Percentiles rank a stretch among this genome's conserved stretches.
These are phyloP conservation scores for Tetropium fuscum DNA, from an alignment of 2,888 invertebrate species.

Conservation along the genomic window DNA sequence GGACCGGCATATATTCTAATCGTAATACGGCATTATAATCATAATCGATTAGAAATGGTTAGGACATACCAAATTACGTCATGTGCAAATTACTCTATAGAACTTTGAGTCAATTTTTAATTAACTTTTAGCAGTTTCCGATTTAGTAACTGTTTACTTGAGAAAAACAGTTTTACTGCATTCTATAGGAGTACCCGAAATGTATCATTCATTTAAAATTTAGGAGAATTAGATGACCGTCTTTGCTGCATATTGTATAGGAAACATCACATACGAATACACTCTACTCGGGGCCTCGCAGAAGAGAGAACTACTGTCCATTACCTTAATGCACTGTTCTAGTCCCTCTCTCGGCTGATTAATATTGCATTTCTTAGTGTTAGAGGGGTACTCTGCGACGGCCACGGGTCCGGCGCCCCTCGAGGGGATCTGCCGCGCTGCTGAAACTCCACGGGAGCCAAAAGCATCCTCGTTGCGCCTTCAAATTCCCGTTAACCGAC, in stretches of 20 bases:
- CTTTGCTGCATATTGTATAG: slow-evolving; percentile 32
- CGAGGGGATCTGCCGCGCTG: slow-evolving; percentile 26
- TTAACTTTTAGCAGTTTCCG: too few relatives aligned
- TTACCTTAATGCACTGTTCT: slow-evolving; percentile 67
- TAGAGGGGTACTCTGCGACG: slow-evolving; percentile 56
- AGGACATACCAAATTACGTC: too few relatives aligned
- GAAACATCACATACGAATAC: slow-evolving; percentile 35
- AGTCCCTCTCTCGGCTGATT: slow-evolving; percentile 68
- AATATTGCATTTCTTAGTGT: slow-evolving; percentile 73
- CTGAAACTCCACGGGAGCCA: slow-evolving; percentile 18
- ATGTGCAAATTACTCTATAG: too few relatives aligned
- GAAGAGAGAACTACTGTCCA: slow-evolving; percentile 57
- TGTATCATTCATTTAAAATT: slow-evolving; percentile 35
- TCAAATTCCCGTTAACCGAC: slow-evolving; percentile 52
- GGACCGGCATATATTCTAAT: too few relatives aligned
- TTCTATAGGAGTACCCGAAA: slow-evolving; percentile 6
- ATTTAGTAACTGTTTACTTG: too few relatives aligned
- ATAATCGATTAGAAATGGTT: too few relatives aligned
- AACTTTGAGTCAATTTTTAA: too few relatives aligned
- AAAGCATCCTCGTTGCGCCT: slow-evolving; percentile 40
- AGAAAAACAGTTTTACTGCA: too few relatives aligned
- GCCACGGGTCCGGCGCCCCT: slow-evolving; percentile 23
- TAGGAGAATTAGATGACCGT: slow-evolving; percentile 39
- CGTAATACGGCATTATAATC: too few relatives aligned
- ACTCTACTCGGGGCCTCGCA: slow-evolving; percentile 32